Evolutionary conservation across 1,140 invertebrate genomes (phyloP).

Genomic region (Caenorhabditis brenneri): DNA sequence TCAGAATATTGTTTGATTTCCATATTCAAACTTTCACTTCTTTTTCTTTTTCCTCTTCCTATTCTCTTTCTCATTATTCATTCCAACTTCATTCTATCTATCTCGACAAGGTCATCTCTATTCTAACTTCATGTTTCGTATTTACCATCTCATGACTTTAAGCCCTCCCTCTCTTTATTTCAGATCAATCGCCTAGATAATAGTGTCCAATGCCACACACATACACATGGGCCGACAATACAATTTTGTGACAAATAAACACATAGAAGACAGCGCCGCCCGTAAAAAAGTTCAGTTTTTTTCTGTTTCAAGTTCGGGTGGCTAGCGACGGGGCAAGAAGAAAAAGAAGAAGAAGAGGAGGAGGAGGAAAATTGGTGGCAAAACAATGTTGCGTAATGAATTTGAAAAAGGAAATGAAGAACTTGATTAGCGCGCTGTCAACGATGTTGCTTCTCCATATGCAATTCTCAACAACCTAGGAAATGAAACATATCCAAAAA

Average conservation of each 20-base stretch:
- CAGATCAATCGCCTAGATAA: not conserved
- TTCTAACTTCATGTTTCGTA: not conserved
- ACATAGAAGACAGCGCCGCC: not conserved
- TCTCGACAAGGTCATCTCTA: not conserved
- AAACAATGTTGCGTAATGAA: constrained; percentile 27
- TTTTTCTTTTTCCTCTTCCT: too few species aligned
- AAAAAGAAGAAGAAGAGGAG: too few species aligned
- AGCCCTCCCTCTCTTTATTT: not conserved
- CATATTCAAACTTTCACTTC: too few species aligned
- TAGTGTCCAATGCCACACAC: not conserved
- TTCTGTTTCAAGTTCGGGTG: too few species aligned
- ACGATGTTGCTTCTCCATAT: not conserved
- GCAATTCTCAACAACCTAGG: too few species aligned
- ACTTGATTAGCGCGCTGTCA: constrained; percentile 19
- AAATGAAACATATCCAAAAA: not conserved
- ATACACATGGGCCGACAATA: not conserved
- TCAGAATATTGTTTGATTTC: too few species aligned
- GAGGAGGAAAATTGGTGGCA: not conserved
- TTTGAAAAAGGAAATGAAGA: not conserved
- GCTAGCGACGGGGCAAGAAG: not conserved
- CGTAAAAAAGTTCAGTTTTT: constrained; percentile 11
- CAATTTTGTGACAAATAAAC: not conserved
- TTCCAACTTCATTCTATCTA: not conserved
- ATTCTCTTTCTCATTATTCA: too few species aligned
- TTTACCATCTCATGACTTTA: not conserved